A percentile compares a stretch with the other conserved stretches of the same genome.
phyloP scores from a whole-genome alignment of 2,113 vertebrate species.

The Cheirogaleus medius region DNA sequence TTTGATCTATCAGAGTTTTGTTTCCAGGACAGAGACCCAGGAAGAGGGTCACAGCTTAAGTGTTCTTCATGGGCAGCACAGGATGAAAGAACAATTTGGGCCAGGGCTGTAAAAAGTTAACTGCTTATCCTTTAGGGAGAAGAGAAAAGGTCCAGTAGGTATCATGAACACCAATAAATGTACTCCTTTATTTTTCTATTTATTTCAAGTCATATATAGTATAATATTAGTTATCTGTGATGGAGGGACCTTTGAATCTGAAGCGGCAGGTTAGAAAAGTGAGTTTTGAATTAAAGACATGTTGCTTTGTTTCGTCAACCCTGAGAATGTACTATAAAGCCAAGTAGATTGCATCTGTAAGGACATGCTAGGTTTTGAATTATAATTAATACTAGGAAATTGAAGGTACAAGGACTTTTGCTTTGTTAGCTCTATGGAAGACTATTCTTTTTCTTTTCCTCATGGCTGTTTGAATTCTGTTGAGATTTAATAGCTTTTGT shows the following conservation, averaged over 20 bases:
- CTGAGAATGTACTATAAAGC: conserved; percentile 2
- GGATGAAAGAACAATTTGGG: neutral
- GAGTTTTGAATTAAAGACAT: neutral
- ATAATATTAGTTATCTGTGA: neutral
- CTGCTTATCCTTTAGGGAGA: neutral
- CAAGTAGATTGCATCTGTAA: neutral
- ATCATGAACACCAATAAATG: neutral
- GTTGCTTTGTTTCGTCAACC: conserved; percentile 26
- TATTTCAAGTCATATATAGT: neutral
- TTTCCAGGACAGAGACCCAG: neutral
- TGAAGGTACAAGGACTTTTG: conserved; percentile 49
- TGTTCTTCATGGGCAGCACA: neutral
- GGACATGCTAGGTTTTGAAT: conserved; percentile 38
- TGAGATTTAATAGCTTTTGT: conserved; percentile 55
- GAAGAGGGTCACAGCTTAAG: neutral
- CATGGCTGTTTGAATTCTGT: neutral
- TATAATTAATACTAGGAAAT: neutral
- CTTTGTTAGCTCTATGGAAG: neutral
- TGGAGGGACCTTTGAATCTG: neutral
- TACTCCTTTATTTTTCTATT: neutral
- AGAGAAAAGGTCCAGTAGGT: neutral
- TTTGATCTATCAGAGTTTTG: neutral
- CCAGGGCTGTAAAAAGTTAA: neutral
- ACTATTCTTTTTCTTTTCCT: conserved; percentile 13
- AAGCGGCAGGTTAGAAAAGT: conserved; percentile 16